Conservation (phyloP, 1,140 invertebrate species). For the Patella vulgata region DNA sequence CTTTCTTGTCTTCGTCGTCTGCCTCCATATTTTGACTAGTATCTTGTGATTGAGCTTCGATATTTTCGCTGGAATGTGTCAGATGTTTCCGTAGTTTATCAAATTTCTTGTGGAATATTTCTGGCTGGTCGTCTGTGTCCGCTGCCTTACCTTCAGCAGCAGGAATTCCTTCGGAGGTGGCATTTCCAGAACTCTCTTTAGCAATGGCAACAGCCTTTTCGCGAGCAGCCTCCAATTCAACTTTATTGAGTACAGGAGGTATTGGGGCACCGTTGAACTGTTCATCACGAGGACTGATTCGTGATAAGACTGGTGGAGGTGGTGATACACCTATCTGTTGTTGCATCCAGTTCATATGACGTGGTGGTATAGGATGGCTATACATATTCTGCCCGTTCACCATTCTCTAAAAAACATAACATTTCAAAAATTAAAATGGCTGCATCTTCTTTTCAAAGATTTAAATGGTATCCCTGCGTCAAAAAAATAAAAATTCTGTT, state of each 20-base stretch:
- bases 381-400: constrained; percentile 9
- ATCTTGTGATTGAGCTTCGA: constrained; percentile 5
- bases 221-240: not conserved
- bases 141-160: constrained; percentile 4
- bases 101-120: constrained; percentile 61
- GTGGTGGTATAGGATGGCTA: constrained; percentile 12
- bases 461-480: too few species aligned
- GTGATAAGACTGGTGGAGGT: constrained; percentile 18
- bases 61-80: constrained; percentile 10
- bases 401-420: constrained; percentile 9
- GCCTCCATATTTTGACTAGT: constrained; percentile 1
- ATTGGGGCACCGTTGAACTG: not conserved
- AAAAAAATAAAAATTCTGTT: too few species aligned
- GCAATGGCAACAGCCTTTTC: constrained; percentile 3
- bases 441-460: too few species aligned
- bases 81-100: constrained; percentile 56
- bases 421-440: not conserved
- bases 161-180: constrained; percentile 7
- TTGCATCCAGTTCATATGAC: not conserved
- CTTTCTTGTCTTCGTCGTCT: constrained; percentile 27
- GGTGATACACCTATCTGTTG: not conserved
- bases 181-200: not conserved
- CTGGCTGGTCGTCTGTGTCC: constrained; percentile 18
- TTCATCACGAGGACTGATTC: not conserved
- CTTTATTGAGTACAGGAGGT: not conserved